Evolutionary conservation across 2,888 invertebrate genomes (phyloP).

Genomic region (Leucophenga montana): DNA sequence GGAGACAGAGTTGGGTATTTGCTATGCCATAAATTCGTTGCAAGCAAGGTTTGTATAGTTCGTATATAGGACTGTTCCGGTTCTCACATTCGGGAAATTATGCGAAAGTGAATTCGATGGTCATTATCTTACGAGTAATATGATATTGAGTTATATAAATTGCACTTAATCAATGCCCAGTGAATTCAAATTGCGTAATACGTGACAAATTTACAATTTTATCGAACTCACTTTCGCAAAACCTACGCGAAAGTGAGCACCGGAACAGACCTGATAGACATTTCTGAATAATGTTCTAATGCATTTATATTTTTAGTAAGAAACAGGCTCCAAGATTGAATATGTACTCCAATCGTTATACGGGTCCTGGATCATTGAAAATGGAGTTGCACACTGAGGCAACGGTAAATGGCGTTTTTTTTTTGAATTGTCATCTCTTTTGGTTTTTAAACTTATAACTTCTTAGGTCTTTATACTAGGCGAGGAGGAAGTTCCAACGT

Average conservation of each 20-base stretch:
- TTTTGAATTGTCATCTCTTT: background rate
- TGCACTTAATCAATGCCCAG: no score
- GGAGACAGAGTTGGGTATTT: constrained; percentile 80
- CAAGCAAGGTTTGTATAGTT: constrained; percentile 71
- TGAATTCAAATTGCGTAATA: no score
- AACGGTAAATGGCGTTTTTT: constrained; percentile 71
- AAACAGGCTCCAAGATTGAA: constrained; percentile 72
- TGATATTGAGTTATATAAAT: no score
- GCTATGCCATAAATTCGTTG: constrained; percentile 79
- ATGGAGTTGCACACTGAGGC: constrained; percentile 74
- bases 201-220: no score
- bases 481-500: constrained; percentile 81
- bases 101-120: no score
- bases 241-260: no score
- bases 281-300: no score
- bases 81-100: no score
- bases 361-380: constrained; percentile 78
- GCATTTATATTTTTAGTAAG: constrained; percentile 39
- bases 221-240: no score
- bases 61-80: no score
- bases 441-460: background rate
- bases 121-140: no score
- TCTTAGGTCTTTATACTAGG: constrained; percentile 78
- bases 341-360: constrained; percentile 79
- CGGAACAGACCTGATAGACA: no score